Evolutionary conservation across 2,888 invertebrate species (phyloP), one percentile per base, ranked within the genome.

Genomic region (Heliconius sara): DNA sequence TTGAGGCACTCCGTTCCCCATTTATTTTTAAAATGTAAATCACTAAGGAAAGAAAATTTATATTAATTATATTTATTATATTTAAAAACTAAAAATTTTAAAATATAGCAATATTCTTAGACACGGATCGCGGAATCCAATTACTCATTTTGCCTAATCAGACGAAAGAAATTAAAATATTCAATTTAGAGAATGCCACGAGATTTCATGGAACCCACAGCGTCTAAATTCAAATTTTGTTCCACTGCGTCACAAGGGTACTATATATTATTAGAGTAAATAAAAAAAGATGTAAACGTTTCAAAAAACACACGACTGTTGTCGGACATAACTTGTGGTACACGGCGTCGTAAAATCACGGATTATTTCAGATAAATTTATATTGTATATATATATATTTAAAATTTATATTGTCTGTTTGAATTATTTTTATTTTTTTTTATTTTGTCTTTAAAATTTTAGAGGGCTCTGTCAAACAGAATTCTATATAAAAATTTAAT

Each of bases 281-380:
- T 34, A 57, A 57, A 57, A 70, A 73, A 60, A 34, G n/a, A 57
- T 57, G 22, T 73, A 73, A 73, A 25, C 39, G 34, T 60, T 60
- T 34, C 60, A 73, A 39, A 39, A 73, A 72, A 72, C 34, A 34
- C 57, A 73, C 39, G 73, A 39, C 60, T 39, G 60, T 60, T 60
- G 73, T 73, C 34, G 16, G 13, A 39, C 60, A 73, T 73, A 73
- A 73, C 73, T 73, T 39, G 73, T 19, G 60, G 34, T 60, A 39
- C 34, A 73, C 12, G 34, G 16, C 73, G 57, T 73, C 73, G 13
- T 73, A 73, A 60, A 72, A 73, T 73, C 34, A 39, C n/a, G 60
- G 25, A 73, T 73, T 60, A 60, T 39, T 25, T 57, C 60, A 10
- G 34, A 34, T 57, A 39, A 25, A 25, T 70, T 68, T 68, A 57